These are phyloP conservation scores for Lasiommata megera DNA, from an alignment of 2,888 invertebrate genomes.

Conservation along the genomic window DNA sequence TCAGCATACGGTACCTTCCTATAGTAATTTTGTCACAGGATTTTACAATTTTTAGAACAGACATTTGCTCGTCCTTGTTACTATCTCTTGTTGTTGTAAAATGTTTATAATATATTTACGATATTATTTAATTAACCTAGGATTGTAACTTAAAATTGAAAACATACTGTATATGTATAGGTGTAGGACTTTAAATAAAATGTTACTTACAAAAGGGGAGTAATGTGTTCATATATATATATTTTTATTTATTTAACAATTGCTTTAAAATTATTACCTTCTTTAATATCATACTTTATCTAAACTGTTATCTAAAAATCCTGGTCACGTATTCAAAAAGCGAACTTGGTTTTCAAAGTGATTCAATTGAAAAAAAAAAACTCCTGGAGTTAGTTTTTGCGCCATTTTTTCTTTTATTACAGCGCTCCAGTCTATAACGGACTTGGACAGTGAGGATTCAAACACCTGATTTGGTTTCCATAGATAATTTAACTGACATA, in stretches of 20 bases:
- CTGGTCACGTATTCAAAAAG: too few relatives aligned
- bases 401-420: too few relatives aligned
- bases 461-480: too few relatives aligned
- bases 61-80: conserved; percentile 52
- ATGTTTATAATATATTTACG: conserved; percentile 71
- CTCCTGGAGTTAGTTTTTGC: too few relatives aligned
- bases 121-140: conserved; percentile 59
- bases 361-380: too few relatives aligned
- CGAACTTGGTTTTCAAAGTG: too few relatives aligned
- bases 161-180: conserved; percentile 52
- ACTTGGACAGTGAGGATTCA: too few relatives aligned
- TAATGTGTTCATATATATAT: conserved; percentile 45
- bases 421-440: too few relatives aligned
- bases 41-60: conserved; percentile 15
- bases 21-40: conserved; percentile 8
- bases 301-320: too few relatives aligned
- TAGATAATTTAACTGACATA: too few relatives aligned
- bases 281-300: too few relatives aligned
- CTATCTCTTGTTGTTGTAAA: conserved; percentile 70
- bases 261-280: too few relatives aligned
- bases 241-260: not conserved
- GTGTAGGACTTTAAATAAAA: conserved; percentile 49
- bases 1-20: conserved; percentile 9
- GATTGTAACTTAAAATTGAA: conserved; percentile 52
- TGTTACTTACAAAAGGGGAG: conserved; percentile 60